Conservation (phyloP, 2,888 invertebrate species). For the Agrotis segetum region DNA sequence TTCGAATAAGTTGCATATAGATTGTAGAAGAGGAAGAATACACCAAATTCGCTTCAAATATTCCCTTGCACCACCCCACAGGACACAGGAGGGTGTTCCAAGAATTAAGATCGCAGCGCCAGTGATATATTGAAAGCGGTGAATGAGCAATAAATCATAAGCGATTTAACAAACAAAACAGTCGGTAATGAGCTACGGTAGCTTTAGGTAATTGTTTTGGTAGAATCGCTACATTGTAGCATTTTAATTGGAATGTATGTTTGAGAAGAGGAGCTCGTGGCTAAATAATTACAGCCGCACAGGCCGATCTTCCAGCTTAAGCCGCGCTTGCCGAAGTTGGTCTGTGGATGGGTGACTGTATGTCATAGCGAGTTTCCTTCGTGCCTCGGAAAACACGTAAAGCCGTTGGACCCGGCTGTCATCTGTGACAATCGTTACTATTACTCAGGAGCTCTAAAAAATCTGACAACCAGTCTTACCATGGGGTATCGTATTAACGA, state of each 20-base stretch:
- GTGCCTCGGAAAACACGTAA: too few relatives aligned
- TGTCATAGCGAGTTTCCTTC: too few relatives aligned
- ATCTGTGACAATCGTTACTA: too few relatives aligned
- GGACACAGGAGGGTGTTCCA: slow-evolving; percentile 71
- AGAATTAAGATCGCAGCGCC: slow-evolving; percentile 81
- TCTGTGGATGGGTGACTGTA: too few relatives aligned
- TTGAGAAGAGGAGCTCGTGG: neutral
- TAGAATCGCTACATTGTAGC: slow-evolving; percentile 2
- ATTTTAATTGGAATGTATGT: slow-evolving; percentile 34
- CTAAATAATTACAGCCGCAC: too few relatives aligned
- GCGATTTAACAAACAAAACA: slow-evolving; percentile 80
- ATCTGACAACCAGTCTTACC: too few relatives aligned
- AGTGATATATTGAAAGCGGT: slow-evolving; percentile 81
- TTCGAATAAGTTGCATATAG: too few relatives aligned
- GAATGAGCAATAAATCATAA: slow-evolving; percentile 82
- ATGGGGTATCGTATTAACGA: slow-evolving; percentile 51
- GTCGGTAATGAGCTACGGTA: slow-evolving; percentile 70
- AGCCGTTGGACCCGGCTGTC: too few relatives aligned
- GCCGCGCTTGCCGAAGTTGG: too few relatives aligned
- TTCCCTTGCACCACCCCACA: slow-evolving; percentile 58
- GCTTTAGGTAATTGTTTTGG: slow-evolving; percentile 40
- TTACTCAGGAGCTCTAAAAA: too few relatives aligned
- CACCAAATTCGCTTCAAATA: slow-evolving; percentile 39
- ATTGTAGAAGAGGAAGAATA: neutral
- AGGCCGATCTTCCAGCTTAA: too few relatives aligned